A percentile compares a stretch with the other conserved stretches of the same genome.
Evolutionary conservation across 2,888 invertebrate species (phyloP).

Genomic region (Falcaria lacertinaria): DNA sequence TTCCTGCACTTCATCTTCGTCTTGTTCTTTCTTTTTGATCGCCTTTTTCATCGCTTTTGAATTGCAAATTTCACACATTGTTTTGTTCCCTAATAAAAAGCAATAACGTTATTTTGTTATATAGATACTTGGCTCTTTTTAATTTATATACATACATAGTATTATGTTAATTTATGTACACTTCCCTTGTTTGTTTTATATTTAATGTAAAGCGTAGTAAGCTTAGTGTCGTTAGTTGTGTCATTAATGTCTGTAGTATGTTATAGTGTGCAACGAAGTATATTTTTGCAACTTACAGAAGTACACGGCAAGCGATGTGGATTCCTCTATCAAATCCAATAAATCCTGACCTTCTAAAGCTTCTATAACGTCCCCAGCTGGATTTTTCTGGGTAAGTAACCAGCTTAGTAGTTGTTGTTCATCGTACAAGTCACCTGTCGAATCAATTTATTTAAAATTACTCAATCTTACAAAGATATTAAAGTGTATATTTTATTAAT

Average conservation of each 20-base stretch:
- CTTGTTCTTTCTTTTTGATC: slow-evolving; percentile 82
- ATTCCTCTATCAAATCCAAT: slow-evolving; percentile 86
- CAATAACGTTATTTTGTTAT: slow-evolving; percentile 39
- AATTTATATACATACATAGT: background rate
- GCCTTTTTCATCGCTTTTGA: slow-evolving; percentile 86
- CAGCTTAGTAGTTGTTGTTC: slow-evolving; percentile 94
- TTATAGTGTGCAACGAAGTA: slow-evolving; percentile 1
- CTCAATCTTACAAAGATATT: background rate
- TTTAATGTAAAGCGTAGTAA: too few relatives aligned
- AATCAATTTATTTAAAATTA: slow-evolving; percentile 9
- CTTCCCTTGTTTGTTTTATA: too few relatives aligned
- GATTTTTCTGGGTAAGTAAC: slow-evolving; percentile 95
- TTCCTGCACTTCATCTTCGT: slow-evolving; percentile 63
- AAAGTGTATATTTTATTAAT: slow-evolving; percentile 2
- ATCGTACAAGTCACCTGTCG: slow-evolving; percentile 89
- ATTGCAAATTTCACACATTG: slow-evolving; percentile 91
- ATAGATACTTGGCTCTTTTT: background rate
- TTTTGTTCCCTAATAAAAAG: slow-evolving; percentile 90
- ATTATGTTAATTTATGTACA: too few relatives aligned
- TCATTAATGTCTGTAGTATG: slow-evolving; percentile 34
- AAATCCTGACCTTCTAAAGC: slow-evolving; percentile 90
- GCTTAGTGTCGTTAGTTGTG: slow-evolving; percentile 26
- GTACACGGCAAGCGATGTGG: slow-evolving; percentile 92
- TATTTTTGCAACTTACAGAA: slow-evolving; percentile 87
- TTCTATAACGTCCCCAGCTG: slow-evolving; percentile 94